Percentiles rank a stretch among this genome's conserved stretches.
Conservation (phyloP, 2,797 vertebrate genomes). For the Apogon hyalosoma region DNA sequence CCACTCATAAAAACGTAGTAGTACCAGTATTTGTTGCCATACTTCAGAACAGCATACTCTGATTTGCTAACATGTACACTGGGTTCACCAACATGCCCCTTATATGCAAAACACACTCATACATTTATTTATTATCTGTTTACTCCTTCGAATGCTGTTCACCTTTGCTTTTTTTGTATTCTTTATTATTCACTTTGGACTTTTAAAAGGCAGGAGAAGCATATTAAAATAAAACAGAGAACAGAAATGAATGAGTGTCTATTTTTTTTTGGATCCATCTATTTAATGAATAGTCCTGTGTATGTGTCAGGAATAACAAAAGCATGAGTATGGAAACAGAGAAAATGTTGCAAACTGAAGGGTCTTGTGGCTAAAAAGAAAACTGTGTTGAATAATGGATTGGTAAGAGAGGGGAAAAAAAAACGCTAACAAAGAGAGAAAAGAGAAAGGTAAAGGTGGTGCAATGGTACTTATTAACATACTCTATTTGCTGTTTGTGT, state of each 20-base stretch:
- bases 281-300: constrained; percentile 11
- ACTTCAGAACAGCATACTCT: no score
- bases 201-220: not conserved
- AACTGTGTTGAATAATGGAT: not conserved
- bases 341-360: constrained; percentile 15
- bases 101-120: not conserved
- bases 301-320: constrained; percentile 1
- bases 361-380: constrained; percentile 20
- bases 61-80: not conserved
- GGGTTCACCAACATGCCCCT: not conserved
- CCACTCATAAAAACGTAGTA: not conserved
- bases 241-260: not conserved
- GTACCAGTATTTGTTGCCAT: no score
- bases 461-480: constrained; percentile 4
- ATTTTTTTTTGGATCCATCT: not conserved
- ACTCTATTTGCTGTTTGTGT: not conserved
- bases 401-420: not conserved
- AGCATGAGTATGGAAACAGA: not conserved
- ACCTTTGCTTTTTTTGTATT: not conserved
- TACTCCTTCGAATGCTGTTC: constrained; percentile 11
- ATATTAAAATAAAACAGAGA: constrained; percentile 10
- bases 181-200: not conserved
- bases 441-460: not conserved
- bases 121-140: constrained; percentile 1
- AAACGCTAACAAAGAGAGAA: not conserved